Base-by-base conservation (phyloP, 2,888 invertebrate species). In the Campoletis raptor region DNA sequence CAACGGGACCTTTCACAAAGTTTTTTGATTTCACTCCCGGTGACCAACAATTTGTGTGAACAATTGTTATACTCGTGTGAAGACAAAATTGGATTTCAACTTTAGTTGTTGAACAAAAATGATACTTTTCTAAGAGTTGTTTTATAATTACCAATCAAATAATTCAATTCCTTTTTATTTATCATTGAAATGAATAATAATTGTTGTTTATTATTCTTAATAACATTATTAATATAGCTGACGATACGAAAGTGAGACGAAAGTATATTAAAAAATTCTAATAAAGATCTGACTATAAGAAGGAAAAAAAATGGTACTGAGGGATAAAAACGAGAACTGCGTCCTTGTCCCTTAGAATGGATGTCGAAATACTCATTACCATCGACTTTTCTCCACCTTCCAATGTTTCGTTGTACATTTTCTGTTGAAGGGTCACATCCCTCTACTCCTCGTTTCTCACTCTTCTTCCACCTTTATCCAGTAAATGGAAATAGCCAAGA, bases 401-500 rank as follows among this genome's bases (percentile, higher is more conserved):
- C 48, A 36, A 37, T 12, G 36, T 64, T 64, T 30, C 36, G 12
- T 64, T 52, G 52, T 67, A 21, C 52, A 77, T 36, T 66, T 40
- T 66, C 64, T 15, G 8, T 12, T 36, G 48, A 57, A 48, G 57
- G 21, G 36, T 45, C 57, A 10, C 36, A 42, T n/a, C 30, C n/a
- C n/a, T 30, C 40, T 9, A 1, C 21, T 10, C n/a, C 37, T 21
- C 52, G n/a, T 54, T 21, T 54, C 54, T 36, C 64, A 45, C 76
- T 64, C 76, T 30, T 18, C 61, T 18, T 5, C n/a, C 36, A n/a
- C n/a, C 37, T 36, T 18, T 54, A 70, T 45, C 61, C 18, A 45
- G 66, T 42, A 80, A 61, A 81, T 81, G 57, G 69, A 45, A 61
- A 85, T 80, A 76, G 79, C 45, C 77, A 76, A 76, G 54, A 42